Conservation (phyloP, 2,888 invertebrate genomes). For the Caenorhabditis becei region DNA sequence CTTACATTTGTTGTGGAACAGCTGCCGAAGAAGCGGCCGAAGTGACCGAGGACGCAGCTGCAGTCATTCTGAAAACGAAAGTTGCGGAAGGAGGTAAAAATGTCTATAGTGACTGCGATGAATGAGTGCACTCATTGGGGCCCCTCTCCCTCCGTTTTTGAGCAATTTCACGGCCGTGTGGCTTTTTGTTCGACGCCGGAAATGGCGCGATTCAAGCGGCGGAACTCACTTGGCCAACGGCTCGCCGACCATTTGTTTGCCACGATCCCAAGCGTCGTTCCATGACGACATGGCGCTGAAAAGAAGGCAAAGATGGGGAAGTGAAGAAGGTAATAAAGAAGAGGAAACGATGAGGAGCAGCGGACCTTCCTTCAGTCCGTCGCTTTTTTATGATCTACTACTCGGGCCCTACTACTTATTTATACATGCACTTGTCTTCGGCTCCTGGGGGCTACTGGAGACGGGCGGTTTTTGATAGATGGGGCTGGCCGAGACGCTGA, state of each 20-base stretch:
- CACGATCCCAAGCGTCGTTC: constrained; percentile 72
- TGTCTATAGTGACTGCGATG: constrained; percentile 3
- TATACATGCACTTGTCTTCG: constrained; percentile 60
- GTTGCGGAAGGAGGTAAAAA: constrained; percentile 9
- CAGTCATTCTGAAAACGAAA: constrained; percentile 56
- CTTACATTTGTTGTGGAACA: constrained; percentile 43
- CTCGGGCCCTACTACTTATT: constrained; percentile 47
- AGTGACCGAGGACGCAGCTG: constrained; percentile 44
- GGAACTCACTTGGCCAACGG: constrained; percentile 73
- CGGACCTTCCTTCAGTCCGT: constrained; percentile 18
- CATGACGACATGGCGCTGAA: constrained; percentile 44
- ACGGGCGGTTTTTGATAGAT: constrained; percentile 45
- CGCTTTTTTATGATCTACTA: constrained; percentile 56
- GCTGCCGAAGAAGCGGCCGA: constrained; percentile 22
- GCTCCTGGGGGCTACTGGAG: constrained; percentile 2
- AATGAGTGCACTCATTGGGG: constrained; percentile 29
- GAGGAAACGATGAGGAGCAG: constrained; percentile 54
- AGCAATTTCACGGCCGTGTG: constrained; percentile 51
- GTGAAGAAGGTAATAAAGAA: constrained; percentile 42
- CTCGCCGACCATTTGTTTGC: constrained; percentile 75
- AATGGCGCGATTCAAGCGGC: constrained; percentile 18
- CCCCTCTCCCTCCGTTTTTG: constrained; percentile 20
- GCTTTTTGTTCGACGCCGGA: constrained; percentile 52
- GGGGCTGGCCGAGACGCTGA: not conserved
- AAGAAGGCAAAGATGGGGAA: not conserved